phyloP scores from a whole-genome alignment of 1,140 invertebrate species.

The Aphis craccivora region DNA sequence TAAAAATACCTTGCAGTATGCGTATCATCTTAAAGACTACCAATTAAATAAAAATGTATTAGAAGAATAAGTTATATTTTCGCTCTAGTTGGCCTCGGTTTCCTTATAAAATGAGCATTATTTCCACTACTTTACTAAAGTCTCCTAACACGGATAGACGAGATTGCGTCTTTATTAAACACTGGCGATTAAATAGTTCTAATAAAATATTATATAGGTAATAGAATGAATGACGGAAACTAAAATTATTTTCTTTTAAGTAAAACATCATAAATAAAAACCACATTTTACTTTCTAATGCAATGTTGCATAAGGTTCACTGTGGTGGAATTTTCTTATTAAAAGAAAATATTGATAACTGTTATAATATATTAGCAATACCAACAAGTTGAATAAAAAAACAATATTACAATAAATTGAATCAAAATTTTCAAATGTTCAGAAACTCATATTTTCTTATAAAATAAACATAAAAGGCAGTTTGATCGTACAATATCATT shows the following conservation, averaged over 20 bases:
- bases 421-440: neutral
- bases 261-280: slow-evolving; percentile 30
- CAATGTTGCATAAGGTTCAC: slow-evolving; percentile 39
- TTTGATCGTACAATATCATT: too few relatives aligned
- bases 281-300: slow-evolving; percentile 34
- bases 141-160: slow-evolving; percentile 39
- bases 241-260: slow-evolving; percentile 18
- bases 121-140: slow-evolving; percentile 2
- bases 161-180: slow-evolving; percentile 30
- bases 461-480: too few relatives aligned
- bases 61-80: slow-evolving; percentile 2
- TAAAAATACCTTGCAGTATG: slow-evolving; percentile 34
- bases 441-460: too few relatives aligned
- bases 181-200: neutral
- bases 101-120: slow-evolving; percentile 16
- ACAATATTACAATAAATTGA: neutral
- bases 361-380: neutral
- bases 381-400: neutral
- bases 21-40: slow-evolving; percentile 48
- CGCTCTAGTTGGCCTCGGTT: slow-evolving; percentile 57
- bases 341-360: neutral
- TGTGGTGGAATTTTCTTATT: slow-evolving; percentile 16
- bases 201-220: neutral
- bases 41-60: slow-evolving; percentile 19
- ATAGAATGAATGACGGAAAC: neutral